phyloP scores from a whole-genome alignment of 2,113 vertebrate species.

The Patagioenas fasciata region DNA sequence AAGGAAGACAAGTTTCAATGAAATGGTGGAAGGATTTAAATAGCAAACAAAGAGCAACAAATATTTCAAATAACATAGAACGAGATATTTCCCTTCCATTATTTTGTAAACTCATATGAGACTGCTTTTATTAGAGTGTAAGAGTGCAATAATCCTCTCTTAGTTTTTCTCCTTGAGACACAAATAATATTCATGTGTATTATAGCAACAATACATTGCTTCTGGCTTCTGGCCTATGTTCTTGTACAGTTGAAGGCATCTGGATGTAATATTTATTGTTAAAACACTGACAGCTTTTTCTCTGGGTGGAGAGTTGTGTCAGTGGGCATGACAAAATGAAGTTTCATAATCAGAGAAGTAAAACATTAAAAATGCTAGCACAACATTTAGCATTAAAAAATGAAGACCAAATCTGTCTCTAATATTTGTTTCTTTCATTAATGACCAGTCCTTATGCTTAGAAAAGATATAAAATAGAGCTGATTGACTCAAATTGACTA shows the following conservation, averaged over 20 bases:
- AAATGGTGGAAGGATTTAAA: neutral
- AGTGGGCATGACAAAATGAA: neutral
- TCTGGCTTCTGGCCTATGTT: neutral
- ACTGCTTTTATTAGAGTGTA: neutral
- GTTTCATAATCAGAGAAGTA: neutral
- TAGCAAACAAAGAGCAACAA: neutral
- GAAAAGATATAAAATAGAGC: neutral
- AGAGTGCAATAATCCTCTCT: neutral
- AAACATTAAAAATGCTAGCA: neutral
- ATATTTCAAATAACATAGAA: neutral
- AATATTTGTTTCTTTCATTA: neutral
- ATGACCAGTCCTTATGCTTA: neutral
- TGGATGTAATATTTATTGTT: neutral
- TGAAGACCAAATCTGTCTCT: neutral
- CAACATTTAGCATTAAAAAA: neutral
- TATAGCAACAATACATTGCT: neutral
- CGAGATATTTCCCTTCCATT: neutral
- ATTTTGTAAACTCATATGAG: neutral
- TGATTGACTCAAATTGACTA: neutral
- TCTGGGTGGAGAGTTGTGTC: neutral
- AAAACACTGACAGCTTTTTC: neutral
- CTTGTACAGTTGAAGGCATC: neutral
- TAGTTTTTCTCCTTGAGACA: neutral
- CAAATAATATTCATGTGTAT: neutral
- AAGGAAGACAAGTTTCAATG: neutral